A percentile compares a stretch with the other conserved stretches of the same genome.
Evolutionary conservation across 1,140 invertebrate genomes (phyloP).

Genomic region (Panonychus citri): DNA sequence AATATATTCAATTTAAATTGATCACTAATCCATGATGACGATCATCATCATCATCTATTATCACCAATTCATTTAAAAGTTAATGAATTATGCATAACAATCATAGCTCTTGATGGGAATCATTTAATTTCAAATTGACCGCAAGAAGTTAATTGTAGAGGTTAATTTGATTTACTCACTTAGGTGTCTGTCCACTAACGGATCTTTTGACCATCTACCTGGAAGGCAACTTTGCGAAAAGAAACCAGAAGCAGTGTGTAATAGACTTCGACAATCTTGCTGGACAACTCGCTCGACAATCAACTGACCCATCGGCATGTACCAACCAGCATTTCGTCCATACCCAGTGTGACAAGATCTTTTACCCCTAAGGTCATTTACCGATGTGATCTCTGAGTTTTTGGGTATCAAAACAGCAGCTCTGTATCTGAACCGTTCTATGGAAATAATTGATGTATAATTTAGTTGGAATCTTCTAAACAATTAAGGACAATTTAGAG

Average conservation of each 20-base stretch:
- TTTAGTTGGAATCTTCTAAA: background rate
- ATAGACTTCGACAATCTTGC: slow-evolving; percentile 35
- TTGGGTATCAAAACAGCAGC: slow-evolving; percentile 50
- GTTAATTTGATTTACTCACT: slow-evolving; percentile 28
- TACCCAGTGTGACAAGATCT: slow-evolving; percentile 56
- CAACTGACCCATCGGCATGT: slow-evolving; percentile 32
- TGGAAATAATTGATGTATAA: background rate
- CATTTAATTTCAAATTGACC: too few species aligned
- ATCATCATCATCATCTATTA: too few species aligned
- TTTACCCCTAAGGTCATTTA: slow-evolving; percentile 38
- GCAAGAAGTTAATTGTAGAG: too few species aligned
- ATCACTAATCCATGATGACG: too few species aligned
- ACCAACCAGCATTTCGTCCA: slow-evolving; percentile 51
- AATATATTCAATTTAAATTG: too few species aligned
- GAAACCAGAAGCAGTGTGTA: slow-evolving; percentile 46
- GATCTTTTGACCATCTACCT: slow-evolving; percentile 48
- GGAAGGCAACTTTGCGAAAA: slow-evolving; percentile 51
- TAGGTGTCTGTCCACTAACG: slow-evolving; percentile 35
- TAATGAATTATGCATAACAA: too few species aligned
- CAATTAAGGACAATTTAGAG: background rate
- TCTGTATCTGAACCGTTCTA: slow-evolving; percentile 46
- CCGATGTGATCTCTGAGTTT: slow-evolving; percentile 33
- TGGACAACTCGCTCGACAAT: slow-evolving; percentile 28
- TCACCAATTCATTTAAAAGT: too few species aligned
- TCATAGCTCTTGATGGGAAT: too few species aligned